Base-by-base conservation (phyloP, 2,797 vertebrate genomes). In the Diceros bicornis region DNA sequence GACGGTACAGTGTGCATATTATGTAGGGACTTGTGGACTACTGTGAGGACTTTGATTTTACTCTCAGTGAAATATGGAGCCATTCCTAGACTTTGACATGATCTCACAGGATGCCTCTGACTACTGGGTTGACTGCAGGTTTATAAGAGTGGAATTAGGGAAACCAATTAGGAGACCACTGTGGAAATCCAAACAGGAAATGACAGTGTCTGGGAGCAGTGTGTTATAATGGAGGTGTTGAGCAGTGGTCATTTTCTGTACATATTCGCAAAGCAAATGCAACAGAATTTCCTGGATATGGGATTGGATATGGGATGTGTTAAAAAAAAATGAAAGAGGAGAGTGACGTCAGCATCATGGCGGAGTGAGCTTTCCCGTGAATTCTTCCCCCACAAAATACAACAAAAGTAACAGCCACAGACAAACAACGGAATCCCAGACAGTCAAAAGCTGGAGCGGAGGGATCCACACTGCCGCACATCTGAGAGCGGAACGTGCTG, bases 191-290 rank as follows among this genome's bases (percentile, higher is more conserved):
- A 55, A 44, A 92, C 27, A 50, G 71, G 18, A 32, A 27, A 59
- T 21, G 10, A 12, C 23, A 32, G 12, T n/a, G 13, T 13, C 8
- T 21, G 23, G 18, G 13, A 8, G 5, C 4, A 11, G 2, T 2
- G 5, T 87, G 44, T 16, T 69, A 75, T 9, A 37, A 69, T 13
- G 8, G 71, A 81, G 3, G 23, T 41, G 3, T 4, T 37, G 12
- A 83, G 6, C 18, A 66, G 21, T 20, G 25, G 23, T 23, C 17
- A 25, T 68, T 68, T 52, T 93, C 57, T 94, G 47, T 21, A 18
- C 37, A 5, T 41, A 68, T 41, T 55, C 74, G 5, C 37, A 88
- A 77, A 10, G 6, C 81, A 91, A 61, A 71, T n/a, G 6, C 3
- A 13, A n/a, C 13, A 75, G 13, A 87, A 87, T 77, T 61, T 47